Evolutionary conservation across 2,113 vertebrate genomes (phyloP), one percentile per base, ranked within the genome.

Genomic region (Sturnus vulgaris): DNA sequence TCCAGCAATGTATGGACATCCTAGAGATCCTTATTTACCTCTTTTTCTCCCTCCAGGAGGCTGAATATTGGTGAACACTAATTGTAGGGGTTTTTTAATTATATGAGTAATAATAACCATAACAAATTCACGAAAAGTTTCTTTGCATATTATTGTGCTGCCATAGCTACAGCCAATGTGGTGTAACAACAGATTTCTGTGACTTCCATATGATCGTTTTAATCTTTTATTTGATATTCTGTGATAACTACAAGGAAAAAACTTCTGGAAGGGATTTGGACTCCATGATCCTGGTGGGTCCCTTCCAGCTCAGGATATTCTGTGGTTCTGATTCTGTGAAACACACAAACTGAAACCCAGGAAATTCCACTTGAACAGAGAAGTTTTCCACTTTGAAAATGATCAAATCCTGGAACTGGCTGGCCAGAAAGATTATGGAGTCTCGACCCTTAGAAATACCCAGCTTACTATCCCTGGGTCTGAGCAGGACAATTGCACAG

Each of bases 201-300:
- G 16, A 53, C 16, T 91, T 91, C 57, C n/a, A 37, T 25, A 31
- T 60, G 44, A 55, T 15, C 14, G 86, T 81, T 73, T 85, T 60
- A 56, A 66, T 89, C 10, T 87, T 91, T 55, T 69, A 57, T 72
- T 88, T 27, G n/a, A 33, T 55, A 37, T 77, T 84, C 65, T 92
- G 40, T 72, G 53, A 44, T 30, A 90, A 69, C 4, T 33, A 79
- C 19, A 37, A 53, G 19, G 31, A 86, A 63, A 63, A 15, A 46
- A 56, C 30, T 93, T 76, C 46, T 92, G 35, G 35, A 81, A 69
- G 4, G 18, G 21, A 35, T 56, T 61, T 27, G 9, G 35, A 35
- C 13, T 31, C 0, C 0, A 8, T 65, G 12, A 4, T 65, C 33
- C 15, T 0, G 0, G 12, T 6, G 7, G 5, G 10, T 50, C 31